A percentile compares a stretch with the other conserved stretches of the same genome.
Evolutionary conservation across 2,797 vertebrate species (phyloP).

Genomic region (Loriculus beryllinus): DNA sequence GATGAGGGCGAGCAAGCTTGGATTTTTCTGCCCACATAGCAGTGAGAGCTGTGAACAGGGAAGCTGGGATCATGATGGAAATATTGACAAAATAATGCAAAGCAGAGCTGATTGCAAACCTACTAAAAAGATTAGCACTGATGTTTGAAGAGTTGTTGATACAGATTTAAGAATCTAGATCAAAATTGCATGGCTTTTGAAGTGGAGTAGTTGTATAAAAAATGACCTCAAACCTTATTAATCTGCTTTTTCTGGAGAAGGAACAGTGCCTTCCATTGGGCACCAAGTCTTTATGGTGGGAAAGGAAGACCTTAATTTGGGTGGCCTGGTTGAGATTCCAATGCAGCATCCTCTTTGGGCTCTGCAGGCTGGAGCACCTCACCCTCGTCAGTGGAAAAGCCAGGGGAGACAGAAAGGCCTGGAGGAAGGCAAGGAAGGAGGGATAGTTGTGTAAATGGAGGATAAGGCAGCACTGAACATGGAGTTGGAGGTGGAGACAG

Average conservation of each 20-base stretch:
- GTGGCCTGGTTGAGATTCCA: neutral
- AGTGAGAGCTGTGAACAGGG: neutral
- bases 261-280: neutral
- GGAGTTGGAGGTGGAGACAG: neutral
- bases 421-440: neutral
- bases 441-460: neutral
- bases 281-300: neutral
- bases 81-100: neutral
- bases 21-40: neutral
- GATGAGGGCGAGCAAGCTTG: neutral
- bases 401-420: neutral
- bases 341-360: neutral
- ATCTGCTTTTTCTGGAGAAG: neutral
- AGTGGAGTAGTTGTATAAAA: neutral
- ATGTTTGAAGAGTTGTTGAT: neutral
- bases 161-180: neutral
- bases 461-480: rapidly evolving
- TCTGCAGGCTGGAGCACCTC: neutral
- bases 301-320: neutral
- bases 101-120: neutral
- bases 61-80: rapidly evolving
- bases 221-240: neutral
- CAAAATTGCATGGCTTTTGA: neutral
- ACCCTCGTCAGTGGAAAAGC: neutral
- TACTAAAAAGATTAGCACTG: neutral